Base-by-base conservation (phyloP, 1,140 invertebrate genomes). In the Tetragonula clypearis region DNA sequence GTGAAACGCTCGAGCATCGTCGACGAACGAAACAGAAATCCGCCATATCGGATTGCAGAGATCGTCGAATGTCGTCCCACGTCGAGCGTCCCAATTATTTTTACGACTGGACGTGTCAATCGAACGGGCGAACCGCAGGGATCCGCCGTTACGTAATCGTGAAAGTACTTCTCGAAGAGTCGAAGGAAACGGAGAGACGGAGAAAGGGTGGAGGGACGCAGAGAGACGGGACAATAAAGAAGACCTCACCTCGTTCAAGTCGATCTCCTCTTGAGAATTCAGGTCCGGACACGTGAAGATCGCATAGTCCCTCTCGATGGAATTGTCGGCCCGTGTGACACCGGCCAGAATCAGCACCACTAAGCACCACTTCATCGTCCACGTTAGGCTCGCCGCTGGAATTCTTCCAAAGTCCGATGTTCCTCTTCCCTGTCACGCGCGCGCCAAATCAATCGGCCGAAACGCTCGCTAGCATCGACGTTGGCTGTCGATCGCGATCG, bases 311-410 rank as follows among this genome's bases (percentile, higher is more conserved):
- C 79, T 56, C 26, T 87, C 60, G 79, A 89, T n/a, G 56, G 88
- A 69, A 71, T 90, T 90, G 75, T 90, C 88, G 77, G 86, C 88
- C 80, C 78, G 83, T 26, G 86, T 83, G 72, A 90, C 73, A 87
- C 83, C 86, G 74, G 69, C 82, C 35, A 87, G 56, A 30, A 85
- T 79, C 88, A 90, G 87, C 88, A 90, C 81, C 77, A 90, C 56
- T 80, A 90, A 85, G 80, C 68, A 90, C 89, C 89, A 90, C 89
- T 88, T 90, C 89, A 90, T 90, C 71, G 86, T 90, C 86, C 85
- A 66, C 82, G 85, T 56, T 79, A 49, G 75, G 66, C 60, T 6
- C 23, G 49, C n/a, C 53, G 60, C 35, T 83, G 77, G 80, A 81
- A 84, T 19, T 23, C 66, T 75, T 81, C 78, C 60, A 86, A 86